Evolutionary conservation across 2,888 invertebrate genomes (phyloP).

Genomic region (Watsonalla binaria): DNA sequence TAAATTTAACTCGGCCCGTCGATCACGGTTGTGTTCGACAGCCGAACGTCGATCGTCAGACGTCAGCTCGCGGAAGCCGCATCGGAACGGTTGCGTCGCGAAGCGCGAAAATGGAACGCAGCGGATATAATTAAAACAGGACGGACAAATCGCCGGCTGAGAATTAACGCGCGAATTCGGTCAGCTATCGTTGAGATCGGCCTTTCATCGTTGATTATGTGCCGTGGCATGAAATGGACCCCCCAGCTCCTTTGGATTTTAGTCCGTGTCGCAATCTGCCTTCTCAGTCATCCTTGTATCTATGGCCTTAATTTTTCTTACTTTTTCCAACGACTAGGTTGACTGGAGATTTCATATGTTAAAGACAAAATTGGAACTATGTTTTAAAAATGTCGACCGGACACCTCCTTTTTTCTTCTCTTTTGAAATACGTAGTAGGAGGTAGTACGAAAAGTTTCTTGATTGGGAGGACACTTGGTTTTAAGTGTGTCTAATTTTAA

Average conservation of each 20-base stretch:
- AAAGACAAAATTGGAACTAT: not conserved
- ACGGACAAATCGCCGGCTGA: constrained; percentile 62
- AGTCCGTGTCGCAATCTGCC: constrained; percentile 2
- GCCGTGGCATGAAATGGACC: constrained; percentile 16
- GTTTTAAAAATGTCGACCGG: no score
- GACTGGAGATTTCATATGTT: not conserved
- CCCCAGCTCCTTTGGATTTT: constrained; percentile 10
- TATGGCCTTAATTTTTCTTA: not conserved
- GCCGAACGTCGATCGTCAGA: constrained; percentile 43
- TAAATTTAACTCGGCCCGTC: constrained; percentile 25
- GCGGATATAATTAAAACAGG: constrained; percentile 75
- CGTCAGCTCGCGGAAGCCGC: constrained; percentile 60
- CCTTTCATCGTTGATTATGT: constrained; percentile 19
- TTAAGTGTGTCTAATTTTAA: no score
- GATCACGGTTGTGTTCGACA: constrained; percentile 38
- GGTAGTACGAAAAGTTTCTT: no score
- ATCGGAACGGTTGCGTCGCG: constrained; percentile 49
- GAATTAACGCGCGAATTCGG: constrained; percentile 62
- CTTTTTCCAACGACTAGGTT: not conserved
- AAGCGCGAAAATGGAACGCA: constrained; percentile 70
- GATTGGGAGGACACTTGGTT: no score
- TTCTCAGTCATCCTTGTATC: not conserved
- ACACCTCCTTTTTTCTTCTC: no score
- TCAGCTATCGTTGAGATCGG: constrained; percentile 37
- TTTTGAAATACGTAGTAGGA: no score